Conservation (phyloP, 2,113 vertebrate genomes). For the Chloropsis cyanopogon region DNA sequence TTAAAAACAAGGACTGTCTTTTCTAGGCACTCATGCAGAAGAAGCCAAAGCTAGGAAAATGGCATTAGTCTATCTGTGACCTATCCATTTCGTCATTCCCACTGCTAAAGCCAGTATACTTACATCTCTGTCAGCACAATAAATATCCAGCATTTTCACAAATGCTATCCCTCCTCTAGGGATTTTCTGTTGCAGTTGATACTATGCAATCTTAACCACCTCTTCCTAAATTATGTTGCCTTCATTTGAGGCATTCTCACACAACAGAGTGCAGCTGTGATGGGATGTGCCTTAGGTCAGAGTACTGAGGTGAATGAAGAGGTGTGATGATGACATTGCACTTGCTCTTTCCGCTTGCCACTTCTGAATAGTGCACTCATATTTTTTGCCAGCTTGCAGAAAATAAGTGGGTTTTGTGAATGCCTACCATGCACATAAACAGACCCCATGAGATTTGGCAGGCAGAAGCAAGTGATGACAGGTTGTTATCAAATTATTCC, state of each 20-base stretch:
- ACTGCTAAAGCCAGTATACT: neutral
- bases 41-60: neutral
- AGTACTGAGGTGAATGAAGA: neutral
- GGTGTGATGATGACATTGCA: neutral
- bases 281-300: neutral
- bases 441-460: neutral
- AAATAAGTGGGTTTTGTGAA: neutral
- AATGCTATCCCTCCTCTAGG: neutral
- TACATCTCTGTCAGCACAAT: neutral
- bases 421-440: neutral
- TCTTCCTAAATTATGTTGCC: neutral
- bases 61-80: neutral
- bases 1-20: neutral
- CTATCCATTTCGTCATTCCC: neutral
- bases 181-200: neutral
- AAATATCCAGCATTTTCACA: neutral
- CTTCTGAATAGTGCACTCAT: neutral
- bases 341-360: neutral
- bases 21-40: neutral
- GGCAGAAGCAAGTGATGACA: neutral
- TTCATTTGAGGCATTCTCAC: neutral
- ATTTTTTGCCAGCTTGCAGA: neutral
- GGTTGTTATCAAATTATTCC: conserved; percentile 6
- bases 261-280: neutral
- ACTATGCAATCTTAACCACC: neutral